Base-by-base conservation (phyloP, 35 echinoderm and acorn worm genomes). In the Strongylocentrotus purpuratus region DNA sequence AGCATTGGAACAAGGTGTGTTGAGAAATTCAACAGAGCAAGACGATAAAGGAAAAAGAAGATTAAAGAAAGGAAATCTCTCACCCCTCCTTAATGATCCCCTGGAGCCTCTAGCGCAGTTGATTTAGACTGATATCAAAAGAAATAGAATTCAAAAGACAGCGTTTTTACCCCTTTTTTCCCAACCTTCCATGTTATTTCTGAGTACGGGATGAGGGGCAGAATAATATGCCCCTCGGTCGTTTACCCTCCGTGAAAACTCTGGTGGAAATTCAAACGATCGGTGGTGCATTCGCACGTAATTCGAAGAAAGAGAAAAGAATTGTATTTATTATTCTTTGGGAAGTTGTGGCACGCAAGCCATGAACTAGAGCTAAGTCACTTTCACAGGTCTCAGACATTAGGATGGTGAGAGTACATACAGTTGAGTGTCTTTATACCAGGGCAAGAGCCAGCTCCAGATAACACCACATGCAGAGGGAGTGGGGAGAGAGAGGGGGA, bases 121-220 rank as follows among this genome's bases (percentile, higher is more conserved):
- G 87, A 89, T 89, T 89, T 89, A 46, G 32, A 89, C 87, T 89
- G 87, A 89, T 89, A 89, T 46, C 87, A 45, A 89, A 89, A 89
- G 32, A 33, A 45, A 28, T 28, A 22, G 28, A 33, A 46, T 89
- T 89, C 45, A 89, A 89, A 89, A 89, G 87, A 89, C 33, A 89
- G 5, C 45, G 31, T 46, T 89, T n/a, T 89, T 46, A 31, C 87
- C n/a, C 20, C 0, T 87, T 87, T 87, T n/a, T 20, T 12, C 0
- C 13, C 3, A 31, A 45, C 45, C 87, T 45, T 46, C 2, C 87
- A 20, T 46, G 87, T 46, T 89, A 33, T 46, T 89, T 89, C 87
- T 89, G 33, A 22, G 65, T n/a, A 2, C 20, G 87, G 45, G 87
- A 89, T 89, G 87, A 89, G 45, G 87, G 87, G 87, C 32, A 89